Evolutionary conservation across 2,797 vertebrate species (phyloP), one percentile per base, ranked within the genome.

Genomic region (Thripadectes ignobilis): DNA sequence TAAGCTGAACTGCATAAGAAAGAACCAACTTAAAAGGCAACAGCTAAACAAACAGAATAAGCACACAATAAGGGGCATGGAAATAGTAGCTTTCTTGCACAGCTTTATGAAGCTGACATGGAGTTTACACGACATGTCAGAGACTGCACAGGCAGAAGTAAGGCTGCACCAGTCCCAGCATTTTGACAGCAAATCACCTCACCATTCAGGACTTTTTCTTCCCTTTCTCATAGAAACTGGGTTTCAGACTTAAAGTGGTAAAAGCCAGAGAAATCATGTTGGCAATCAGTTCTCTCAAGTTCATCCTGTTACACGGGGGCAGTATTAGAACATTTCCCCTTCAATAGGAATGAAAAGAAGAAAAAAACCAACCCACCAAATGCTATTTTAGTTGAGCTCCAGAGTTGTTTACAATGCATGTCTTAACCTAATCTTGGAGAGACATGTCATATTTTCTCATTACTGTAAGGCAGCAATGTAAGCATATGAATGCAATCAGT

Each of bases 21-120:
- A 79, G 52, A 89, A 89, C 38, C 66, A 62, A 20, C 43, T 81
- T 32, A 39, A 89, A 93, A 74, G 3, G 8, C 58, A 68, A 16
- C 45, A 81, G 54, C 52, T 52, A 68, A 92, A 89, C 59, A 55
- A 75, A 78, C 2, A 5, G n/a, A 86, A 41, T 27, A 58, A 30
- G 22, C 32, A 30, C 52, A 46, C 43, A 34, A 8, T 0, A 0
- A 29, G 30, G 10, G 19, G 22, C 46, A 54, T 27, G 30, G 62
- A 51, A 91, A 72, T 30, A n/a, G 61, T 5, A 91, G 58, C 62
- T 77, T 61, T 2, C 0, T 43, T 43, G 27, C 30, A 51, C 27
- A 65, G 45, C 46, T 74, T 87, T 48, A 52, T 9, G 54, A 61
- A 67, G 45, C 19, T 75, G 68, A 57, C 2, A 3, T 41, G 62